A percentile compares a stretch with the other conserved stretches of the same genome.
phyloP scores from a whole-genome alignment of 2,888 invertebrate genomes.

The Phortica magna region DNA sequence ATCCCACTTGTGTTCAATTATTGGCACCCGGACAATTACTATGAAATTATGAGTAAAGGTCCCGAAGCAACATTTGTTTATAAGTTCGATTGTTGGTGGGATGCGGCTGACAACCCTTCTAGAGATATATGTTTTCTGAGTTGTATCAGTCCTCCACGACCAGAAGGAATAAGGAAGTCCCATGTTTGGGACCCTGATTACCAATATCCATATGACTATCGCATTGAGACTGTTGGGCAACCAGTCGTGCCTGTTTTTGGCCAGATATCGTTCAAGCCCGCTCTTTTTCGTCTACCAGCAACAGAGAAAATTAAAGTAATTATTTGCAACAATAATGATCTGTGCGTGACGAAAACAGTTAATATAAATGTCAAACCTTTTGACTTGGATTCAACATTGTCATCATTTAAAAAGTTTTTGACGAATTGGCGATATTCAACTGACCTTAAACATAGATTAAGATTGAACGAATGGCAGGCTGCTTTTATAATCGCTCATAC shows the following conservation, averaged over 20 bases:
- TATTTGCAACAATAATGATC: slow-evolving; percentile 39
- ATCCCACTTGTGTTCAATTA: no score
- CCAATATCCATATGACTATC: no score
- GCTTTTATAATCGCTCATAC: slow-evolving; percentile 28
- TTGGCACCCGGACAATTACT: no score
- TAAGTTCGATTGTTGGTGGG: no score
- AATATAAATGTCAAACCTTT: background rate
- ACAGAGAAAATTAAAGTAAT: background rate
- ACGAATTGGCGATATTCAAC: background rate
- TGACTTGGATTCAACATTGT: background rate
- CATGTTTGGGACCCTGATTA: no score
- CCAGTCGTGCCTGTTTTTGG: background rate
- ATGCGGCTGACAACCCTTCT: no score
- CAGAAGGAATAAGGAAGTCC: no score
- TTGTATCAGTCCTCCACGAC: no score
- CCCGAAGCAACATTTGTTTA: no score
- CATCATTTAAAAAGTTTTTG: background rate
- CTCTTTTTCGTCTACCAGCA: slow-evolving; percentile 20
- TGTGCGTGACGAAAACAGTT: slow-evolving; percentile 3
- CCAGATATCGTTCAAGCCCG: background rate
- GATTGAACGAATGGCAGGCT: slow-evolving; percentile 38
- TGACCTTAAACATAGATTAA: background rate
- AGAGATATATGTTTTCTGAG: no score
- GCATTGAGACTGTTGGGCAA: background rate
- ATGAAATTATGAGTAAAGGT: no score